phyloP scores from a whole-genome alignment of 2,888 invertebrate species.

The Cacoxenus indagator region DNA sequence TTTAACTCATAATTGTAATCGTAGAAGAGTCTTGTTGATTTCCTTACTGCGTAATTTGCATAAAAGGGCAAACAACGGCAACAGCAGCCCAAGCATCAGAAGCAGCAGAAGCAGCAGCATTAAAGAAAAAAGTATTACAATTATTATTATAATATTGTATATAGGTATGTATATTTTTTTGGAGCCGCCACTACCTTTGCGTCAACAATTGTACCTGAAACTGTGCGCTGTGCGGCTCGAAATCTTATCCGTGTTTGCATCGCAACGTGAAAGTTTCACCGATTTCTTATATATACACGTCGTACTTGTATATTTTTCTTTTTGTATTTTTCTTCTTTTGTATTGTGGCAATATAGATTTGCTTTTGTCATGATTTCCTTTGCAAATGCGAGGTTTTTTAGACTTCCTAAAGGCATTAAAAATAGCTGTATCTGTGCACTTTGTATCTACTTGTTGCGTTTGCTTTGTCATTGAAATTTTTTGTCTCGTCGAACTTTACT shows the following conservation, averaged over 20 bases:
- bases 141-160: constrained; percentile 53
- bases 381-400: constrained; percentile 33
- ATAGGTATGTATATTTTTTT: background rate
- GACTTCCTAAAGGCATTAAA: constrained; percentile 67
- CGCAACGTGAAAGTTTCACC: constrained; percentile 42
- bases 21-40: constrained; percentile 37
- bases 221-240: constrained; percentile 23
- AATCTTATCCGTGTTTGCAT: constrained; percentile 56
- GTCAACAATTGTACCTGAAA: constrained; percentile 37
- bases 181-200: too few species aligned
- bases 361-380: constrained; percentile 29
- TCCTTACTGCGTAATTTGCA: constrained; percentile 61
- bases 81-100: constrained; percentile 10
- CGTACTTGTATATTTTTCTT: too few species aligned
- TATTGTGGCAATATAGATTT: constrained; percentile 40
- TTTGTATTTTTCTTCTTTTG: constrained; percentile 19
- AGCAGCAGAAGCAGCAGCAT: background rate
- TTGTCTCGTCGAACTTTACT: constrained; percentile 7
- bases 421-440: constrained; percentile 14
- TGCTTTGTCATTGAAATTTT: constrained; percentile 53
- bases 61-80: constrained; percentile 42
- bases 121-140: constrained; percentile 44
- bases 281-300: too few species aligned
- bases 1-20: constrained; percentile 44
- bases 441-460: constrained; percentile 58